These are phyloP conservation scores for Lathamus discolor DNA, from an alignment of 2,113 vertebrate species.

Conservation along the genomic window DNA sequence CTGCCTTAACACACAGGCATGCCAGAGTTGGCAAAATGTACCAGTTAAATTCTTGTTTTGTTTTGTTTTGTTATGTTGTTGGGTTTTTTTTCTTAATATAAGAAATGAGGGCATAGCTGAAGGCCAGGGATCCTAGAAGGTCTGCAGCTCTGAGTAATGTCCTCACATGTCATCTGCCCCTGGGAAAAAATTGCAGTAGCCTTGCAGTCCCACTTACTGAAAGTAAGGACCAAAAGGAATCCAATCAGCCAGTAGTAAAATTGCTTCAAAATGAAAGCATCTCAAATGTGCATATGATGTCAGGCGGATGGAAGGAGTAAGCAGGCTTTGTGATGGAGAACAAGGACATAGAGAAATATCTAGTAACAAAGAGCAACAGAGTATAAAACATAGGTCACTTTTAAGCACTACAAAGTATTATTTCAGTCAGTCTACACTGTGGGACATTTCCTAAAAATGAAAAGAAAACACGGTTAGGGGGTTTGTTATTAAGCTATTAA, in stretches of 20 bases:
- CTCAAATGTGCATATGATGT: neutral
- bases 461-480: neutral
- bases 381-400: neutral
- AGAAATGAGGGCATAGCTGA: neutral
- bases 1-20: neutral
- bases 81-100: neutral
- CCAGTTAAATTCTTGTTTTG: neutral
- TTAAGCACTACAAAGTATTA: neutral
- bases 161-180: neutral
- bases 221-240: neutral
- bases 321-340: neutral
- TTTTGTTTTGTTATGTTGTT: neutral
- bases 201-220: neutral
- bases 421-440: neutral
- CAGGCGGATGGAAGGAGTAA: neutral
- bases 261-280: neutral
- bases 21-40: rapidly evolving
- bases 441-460: neutral
- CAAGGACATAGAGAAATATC: neutral
- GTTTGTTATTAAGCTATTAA: neutral
- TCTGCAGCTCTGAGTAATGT: neutral
- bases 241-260: neutral
- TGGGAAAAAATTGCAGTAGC: neutral
- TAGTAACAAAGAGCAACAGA: neutral
- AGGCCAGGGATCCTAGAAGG: neutral